Percentiles rank a stretch among this genome's conserved stretches.
Evolutionary conservation across 92 coral and sea anemone species (phyloP).

Genomic region (Palythoa heliodiscus): DNA sequence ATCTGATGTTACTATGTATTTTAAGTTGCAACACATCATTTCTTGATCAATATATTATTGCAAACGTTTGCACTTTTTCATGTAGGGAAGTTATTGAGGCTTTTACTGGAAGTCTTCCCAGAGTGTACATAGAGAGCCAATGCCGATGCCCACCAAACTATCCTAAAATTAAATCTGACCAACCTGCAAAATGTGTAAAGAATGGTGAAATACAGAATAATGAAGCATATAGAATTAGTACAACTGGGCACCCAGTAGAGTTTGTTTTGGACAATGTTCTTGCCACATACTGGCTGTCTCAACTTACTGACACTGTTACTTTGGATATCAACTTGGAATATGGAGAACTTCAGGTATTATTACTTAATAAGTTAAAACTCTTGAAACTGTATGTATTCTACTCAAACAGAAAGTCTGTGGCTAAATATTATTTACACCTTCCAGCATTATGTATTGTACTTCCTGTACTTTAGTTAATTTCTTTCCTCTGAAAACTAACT

Average conservation of each 20-base stretch:
- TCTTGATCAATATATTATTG: neutral
- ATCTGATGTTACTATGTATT: too few species aligned
- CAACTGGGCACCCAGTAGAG: constrained; percentile 31
- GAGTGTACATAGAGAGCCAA: constrained; percentile 27
- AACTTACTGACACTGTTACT: constrained; percentile 12
- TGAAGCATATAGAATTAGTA: constrained; percentile 14
- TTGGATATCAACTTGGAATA: constrained; percentile 29
- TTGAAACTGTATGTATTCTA: too few species aligned
- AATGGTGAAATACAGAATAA: constrained; percentile 35
- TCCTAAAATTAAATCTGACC: constrained; percentile 32
- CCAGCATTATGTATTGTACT: too few species aligned
- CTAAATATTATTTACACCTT: too few species aligned
- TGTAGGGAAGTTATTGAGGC: constrained; percentile 34
- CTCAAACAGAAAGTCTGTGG: too few species aligned
- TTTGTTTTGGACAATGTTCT: constrained; percentile 38
- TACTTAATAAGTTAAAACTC: too few species aligned
- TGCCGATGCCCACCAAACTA: constrained; percentile 34
- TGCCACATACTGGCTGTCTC: constrained; percentile 33
- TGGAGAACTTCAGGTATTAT: constrained; percentile 42
- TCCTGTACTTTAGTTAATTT: too few species aligned
- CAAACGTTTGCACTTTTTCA: neutral
- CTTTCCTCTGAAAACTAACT: too few species aligned
- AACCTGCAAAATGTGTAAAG: constrained; percentile 27
- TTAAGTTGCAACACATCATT: neutral
- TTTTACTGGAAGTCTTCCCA: constrained; percentile 24